Evolutionary conservation across 2,113 vertebrate genomes (phyloP), one percentile per base, ranked within the genome.

Genomic region (Junco hyemalis): DNA sequence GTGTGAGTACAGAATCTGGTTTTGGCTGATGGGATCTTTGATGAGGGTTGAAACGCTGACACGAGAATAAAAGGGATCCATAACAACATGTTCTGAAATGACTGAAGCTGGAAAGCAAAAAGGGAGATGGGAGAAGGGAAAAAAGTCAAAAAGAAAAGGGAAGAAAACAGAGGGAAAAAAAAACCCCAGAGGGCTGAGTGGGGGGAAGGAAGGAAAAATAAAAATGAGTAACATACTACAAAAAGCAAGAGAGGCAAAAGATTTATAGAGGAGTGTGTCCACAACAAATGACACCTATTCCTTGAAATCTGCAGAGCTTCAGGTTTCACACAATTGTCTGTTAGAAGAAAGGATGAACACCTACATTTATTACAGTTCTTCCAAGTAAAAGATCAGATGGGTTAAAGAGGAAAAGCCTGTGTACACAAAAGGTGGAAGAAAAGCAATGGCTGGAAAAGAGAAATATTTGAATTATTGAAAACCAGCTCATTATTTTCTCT

Each of bases 151-250:
- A 84, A 57, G 3, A 40, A 70, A 45, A 14, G 5, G 4, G 12
- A 64, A 57, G n/a, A 79, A 88, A 42, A 24, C 5, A 25, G 24
- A n/a, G 6, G 33, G 36, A 8, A 36, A 3, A 3, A 45, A 19
- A 7, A 3, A 44, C 3, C 9, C 9, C 13, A 25, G 25, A 6
- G 6, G 36, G 17, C 8, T 60, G 26, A 15, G 9, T 0, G 0
- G 8, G 8, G 11, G 5, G 6, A 36, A 36, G 14, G 26, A 33
- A 28, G 2, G 14, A 35, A 57, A 73, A 29, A n/a, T 12, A n/a
- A 45, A 29, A 53, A 15, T 17, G 14, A 14, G 3, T 20, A 35
- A 65, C 36, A 57, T 8, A 22, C 3, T 9, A 50, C 20, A 80
- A 42, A 85, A 61, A 82, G 6, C 24, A 82, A 50, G 42, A 80